Base-by-base conservation (phyloP, 1,140 invertebrate species). In the Bombus impatiens region DNA sequence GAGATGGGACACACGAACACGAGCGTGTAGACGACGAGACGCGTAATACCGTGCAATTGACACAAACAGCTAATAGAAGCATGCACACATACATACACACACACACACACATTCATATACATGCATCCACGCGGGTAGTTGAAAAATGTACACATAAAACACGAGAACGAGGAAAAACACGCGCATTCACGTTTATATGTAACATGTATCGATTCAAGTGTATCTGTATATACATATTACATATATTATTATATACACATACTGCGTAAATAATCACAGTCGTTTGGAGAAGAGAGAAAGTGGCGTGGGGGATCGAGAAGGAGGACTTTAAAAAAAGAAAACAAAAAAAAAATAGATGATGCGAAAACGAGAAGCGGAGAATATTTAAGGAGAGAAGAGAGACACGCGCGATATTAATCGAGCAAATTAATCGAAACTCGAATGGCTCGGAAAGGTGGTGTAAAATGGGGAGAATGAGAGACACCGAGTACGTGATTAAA, bases 401-500 rank as follows among this genome's bases (percentile, higher is more conserved):
- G 57, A 78, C 1, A 42, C 37, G 22, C 28, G 53, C 53, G 37
- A 78, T 78, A 78, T 28, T 40, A 59, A 77, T 77, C 25, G 25
- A 59, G n/a, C 13, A 18, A 35, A 47, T 37, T 47, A 47, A 79
- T 79, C 40, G 42, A 47, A 68, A 47, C 10, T 35, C 67, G 42
- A 37, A 79, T 22, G n/a, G 78, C 44, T 79, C n/a, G 59, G n/a
- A 10, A 13, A 71, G 40, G 10, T 59, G n/a, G 42, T 42, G 53
- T 79, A 87, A 82, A 81, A 78, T 84, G 78, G 88, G 89, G 84
- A 82, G 65, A 91, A 74, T 77, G 70, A 86, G 85, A 91, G 86
- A 92, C 90, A 89, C 90, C 84, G 91, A 92, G 91, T 90, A 91
- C 90, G 92, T 92, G 91, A 86, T 94, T 77, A 62, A 62, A n/a